phyloP scores from a whole-genome alignment of 2,113 vertebrate species.

The Apaloderma vittatum region DNA sequence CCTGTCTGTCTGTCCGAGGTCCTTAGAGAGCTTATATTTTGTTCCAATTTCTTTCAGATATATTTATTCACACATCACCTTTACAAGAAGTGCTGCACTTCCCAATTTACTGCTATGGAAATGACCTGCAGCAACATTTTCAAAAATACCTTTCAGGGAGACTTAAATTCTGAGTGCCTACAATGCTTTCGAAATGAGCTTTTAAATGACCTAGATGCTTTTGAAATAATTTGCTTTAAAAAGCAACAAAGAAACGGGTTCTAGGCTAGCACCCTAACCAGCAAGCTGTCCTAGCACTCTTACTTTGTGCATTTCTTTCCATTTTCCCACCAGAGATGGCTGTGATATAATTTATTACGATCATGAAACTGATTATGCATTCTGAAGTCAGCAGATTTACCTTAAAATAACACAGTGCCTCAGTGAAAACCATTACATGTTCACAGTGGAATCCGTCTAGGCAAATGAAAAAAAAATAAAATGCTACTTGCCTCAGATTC shows the following conservation, averaged over 20 bases:
- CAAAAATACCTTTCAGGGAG: neutral
- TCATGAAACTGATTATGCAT: constrained; percentile 52
- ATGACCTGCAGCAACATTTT: fast-evolving
- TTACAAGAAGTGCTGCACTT: neutral
- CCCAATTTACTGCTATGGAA: neutral
- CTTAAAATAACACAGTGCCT: constrained; percentile 61
- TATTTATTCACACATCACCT: neutral
- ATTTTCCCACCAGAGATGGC: constrained; percentile 22
- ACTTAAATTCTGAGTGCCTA: neutral
- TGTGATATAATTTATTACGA: constrained; percentile 18
- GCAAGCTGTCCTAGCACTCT: neutral
- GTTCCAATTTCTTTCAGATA: neutral
- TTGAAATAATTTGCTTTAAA: neutral
- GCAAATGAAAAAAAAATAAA: constrained; percentile 1
- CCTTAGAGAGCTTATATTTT: neutral
- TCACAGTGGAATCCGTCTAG: constrained; percentile 49
- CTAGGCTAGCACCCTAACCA: neutral
- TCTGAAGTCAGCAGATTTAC: constrained; percentile 67
- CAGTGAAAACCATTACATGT: constrained; percentile 46
- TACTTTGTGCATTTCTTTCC: neutral
- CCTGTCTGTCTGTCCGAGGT: neutral
- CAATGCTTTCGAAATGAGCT: neutral
- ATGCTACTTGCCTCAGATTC: neutral
- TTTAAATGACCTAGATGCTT: neutral
- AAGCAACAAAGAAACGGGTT: neutral